These are phyloP conservation scores for Corythornis madagascariensis DNA, from an alignment of 2,113 vertebrate genomes.

Conservation along the genomic window DNA sequence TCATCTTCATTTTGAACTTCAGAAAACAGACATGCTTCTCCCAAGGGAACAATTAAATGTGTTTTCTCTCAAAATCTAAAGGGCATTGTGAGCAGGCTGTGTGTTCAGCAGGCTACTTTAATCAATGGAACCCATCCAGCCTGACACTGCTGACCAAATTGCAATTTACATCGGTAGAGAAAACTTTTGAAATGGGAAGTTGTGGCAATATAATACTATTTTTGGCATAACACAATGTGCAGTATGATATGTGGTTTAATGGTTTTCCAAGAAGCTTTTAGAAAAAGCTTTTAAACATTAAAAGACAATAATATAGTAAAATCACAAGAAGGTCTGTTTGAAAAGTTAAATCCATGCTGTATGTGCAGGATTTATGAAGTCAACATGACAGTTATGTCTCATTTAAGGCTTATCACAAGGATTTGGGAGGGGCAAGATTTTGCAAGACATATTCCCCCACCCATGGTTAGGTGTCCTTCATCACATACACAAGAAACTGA, in stretches of 20 bases:
- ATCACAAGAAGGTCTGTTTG: not conserved
- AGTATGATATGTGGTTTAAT: not conserved
- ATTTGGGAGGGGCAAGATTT: not conserved
- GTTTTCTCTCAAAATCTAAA: slow-evolving; percentile 72
- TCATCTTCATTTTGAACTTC: slow-evolving; percentile 63
- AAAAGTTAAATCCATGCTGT: not conserved
- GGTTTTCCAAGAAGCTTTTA: slow-evolving; percentile 24
- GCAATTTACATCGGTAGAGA: slow-evolving; percentile 19
- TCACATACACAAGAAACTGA: not conserved
- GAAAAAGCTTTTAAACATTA: not conserved
- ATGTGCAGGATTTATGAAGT: not conserved
- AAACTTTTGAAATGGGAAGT: not conserved
- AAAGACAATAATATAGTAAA: not conserved
- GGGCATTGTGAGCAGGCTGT: slow-evolving; percentile 58
- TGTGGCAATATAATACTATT: not conserved
- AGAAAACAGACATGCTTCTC: slow-evolving; percentile 70
- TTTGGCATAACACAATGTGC: slow-evolving; percentile 7
- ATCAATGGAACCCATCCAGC: slow-evolving; percentile 58
- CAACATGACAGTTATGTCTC: not conserved
- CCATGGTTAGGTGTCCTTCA: not conserved
- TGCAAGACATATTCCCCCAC: not conserved
- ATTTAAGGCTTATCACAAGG: not conserved
- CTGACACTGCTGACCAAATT: slow-evolving; percentile 53
- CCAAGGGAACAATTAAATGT: slow-evolving; percentile 74
- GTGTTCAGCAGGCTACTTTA: slow-evolving; percentile 64